Base-by-base conservation (phyloP, 2,113 vertebrate species). In the Otus sunia region DNA sequence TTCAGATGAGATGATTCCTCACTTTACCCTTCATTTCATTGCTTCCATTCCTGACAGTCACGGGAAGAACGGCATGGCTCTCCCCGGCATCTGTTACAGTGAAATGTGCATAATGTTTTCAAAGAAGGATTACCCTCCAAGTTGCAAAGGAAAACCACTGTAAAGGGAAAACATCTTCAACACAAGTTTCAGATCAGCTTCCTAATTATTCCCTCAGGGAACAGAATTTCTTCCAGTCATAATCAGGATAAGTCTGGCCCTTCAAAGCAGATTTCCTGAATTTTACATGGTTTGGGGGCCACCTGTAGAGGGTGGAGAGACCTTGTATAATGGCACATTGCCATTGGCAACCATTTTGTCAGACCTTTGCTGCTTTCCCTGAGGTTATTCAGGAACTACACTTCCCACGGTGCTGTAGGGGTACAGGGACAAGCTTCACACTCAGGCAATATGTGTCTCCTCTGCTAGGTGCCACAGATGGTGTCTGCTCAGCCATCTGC, bases 131-230 rank as follows among this genome's bases (percentile, higher is more conserved):
- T 45, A 34, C 43, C 18, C 39, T 90, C 50, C 32, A 13, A 72
- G 58, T n/a, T 64, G 62, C 62, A 72, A 88, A 85, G 58, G 62
- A 85, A 95, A 95, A 39, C 41, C 62, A 32, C 56, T 50, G 60
- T 66, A 77, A 90, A 92, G 52, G n/a, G 37, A 72, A 97, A 89
- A 58, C 47, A 58, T 73, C 36, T 29, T 85, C 85, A 50, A 66
- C 58, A 13, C 0, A 5, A 76, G 32, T 68, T 79, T 79, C 58
- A 83, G 53, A 36, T 95, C 76, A 55, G 94, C 47, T 91, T 90
- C 69, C 22, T 95, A 87, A 85, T 92, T 91, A 91, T 94, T 95
- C 78, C 84, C 85, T 86, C 63, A 36, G 62, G 94, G 80, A 97
- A 67, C 18, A 93, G 77, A 82, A 91, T 93, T 88, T 92, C 73